Conservation (phyloP, 2,888 invertebrate species). For the Tineola bisselliella region DNA sequence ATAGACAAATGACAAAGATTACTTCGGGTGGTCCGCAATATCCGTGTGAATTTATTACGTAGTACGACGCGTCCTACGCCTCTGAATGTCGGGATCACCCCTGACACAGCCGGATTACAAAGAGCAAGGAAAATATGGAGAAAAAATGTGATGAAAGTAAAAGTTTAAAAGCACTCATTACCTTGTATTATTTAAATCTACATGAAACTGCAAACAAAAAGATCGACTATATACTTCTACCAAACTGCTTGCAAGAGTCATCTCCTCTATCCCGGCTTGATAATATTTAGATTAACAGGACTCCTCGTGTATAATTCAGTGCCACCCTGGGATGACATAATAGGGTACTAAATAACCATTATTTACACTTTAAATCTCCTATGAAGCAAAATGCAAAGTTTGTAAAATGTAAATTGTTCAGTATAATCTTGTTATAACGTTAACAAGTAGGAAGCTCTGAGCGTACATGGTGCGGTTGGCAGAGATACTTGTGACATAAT, state of each 20-base stretch:
- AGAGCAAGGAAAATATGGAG: background rate
- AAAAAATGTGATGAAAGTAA: background rate
- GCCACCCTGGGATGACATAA: too few species aligned
- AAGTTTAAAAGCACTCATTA: background rate
- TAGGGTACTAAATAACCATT: too few species aligned
- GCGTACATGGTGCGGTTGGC: background rate
- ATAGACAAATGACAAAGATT: slow-evolving; percentile 23
- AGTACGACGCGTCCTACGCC: slow-evolving; percentile 14
- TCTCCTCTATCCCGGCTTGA: too few species aligned
- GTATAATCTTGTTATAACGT: background rate
- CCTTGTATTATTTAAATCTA: too few species aligned
- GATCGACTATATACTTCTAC: too few species aligned
- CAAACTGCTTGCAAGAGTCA: too few species aligned
- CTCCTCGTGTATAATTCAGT: too few species aligned
- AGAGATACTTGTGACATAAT: background rate
- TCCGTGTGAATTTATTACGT: slow-evolving; percentile 22
- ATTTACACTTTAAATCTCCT: too few species aligned
- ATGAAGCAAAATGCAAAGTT: too few species aligned
- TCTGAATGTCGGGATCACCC: slow-evolving; percentile 4
- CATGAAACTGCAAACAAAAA: too few species aligned
- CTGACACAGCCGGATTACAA: slow-evolving; percentile 9
- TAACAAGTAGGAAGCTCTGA: background rate
- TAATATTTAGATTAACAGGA: too few species aligned
- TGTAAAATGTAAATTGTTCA: background rate
- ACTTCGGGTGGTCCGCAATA: slow-evolving; percentile 21